Evolutionary conservation across 2,888 invertebrate genomes (phyloP).

Genomic region (Synergus umbraculus): DNA sequence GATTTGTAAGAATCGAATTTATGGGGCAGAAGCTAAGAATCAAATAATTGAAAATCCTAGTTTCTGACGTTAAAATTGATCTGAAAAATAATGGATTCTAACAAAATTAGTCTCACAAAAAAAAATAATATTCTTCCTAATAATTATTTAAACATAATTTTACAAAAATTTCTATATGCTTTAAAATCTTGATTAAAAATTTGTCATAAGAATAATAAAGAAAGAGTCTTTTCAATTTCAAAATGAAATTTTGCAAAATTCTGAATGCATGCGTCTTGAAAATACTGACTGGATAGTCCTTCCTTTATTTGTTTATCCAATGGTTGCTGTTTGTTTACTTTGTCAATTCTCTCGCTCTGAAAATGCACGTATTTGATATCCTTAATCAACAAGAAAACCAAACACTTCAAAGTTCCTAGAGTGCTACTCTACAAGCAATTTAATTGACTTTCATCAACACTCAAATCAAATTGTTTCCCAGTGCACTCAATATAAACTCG

Average conservation of each 20-base stretch:
- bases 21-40: not conserved
- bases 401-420: not conserved
- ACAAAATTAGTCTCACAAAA: too few species aligned
- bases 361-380: not conserved
- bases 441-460: slow-evolving; percentile 2
- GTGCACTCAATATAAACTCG: not conserved
- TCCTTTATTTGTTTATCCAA: not conserved
- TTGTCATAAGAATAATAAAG: too few species aligned
- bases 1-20: not conserved
- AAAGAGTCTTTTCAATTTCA: not conserved
- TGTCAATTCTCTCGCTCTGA: not conserved
- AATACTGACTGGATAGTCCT: not conserved
- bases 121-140: not conserved
- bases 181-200: too few species aligned
- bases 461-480: not conserved
- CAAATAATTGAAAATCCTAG: too few species aligned
- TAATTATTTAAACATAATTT: too few species aligned
- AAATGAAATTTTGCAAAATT: not conserved
- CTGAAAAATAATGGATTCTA: not conserved
- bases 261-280: not conserved
- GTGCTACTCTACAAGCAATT: not conserved
- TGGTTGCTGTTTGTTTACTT: not conserved
- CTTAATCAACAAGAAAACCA: slow-evolving; percentile 7
- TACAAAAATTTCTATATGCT: too few species aligned
- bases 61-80: too few species aligned